A percentile compares a stretch with the other conserved stretches of the same genome.
These are phyloP conservation scores for Chydorus sphaericus DNA, from an alignment of 2,888 invertebrate species.

Conservation along the genomic window DNA sequence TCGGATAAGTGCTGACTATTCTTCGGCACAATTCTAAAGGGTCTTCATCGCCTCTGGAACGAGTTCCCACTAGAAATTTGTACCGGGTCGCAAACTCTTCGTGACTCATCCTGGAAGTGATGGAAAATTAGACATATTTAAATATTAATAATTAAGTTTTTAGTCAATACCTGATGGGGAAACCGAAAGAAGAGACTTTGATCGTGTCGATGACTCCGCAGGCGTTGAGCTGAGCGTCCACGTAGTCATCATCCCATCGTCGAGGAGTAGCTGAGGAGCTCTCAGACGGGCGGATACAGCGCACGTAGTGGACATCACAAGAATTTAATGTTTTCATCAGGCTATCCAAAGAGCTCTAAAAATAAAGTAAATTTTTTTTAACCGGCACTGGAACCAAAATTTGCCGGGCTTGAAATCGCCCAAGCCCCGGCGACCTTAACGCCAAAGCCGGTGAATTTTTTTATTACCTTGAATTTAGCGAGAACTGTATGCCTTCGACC, in stretches of 20 bases:
- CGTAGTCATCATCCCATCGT: conserved; percentile 17
- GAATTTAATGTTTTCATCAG: conserved; percentile 27
- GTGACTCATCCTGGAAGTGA: conserved; percentile 3
- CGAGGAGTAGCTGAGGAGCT: neutral
- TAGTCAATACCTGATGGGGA: conserved; percentile 18
- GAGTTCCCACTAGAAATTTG: neutral
- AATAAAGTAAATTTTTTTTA: neutral
- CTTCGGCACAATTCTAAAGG: conserved; percentile 1
- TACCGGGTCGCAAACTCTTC: conserved; percentile 5
- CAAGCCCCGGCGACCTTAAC: too few species aligned
- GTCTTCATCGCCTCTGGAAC: neutral
- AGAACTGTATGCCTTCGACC: conserved; percentile 19
- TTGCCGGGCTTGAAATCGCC: too few species aligned
- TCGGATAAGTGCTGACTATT: neutral
- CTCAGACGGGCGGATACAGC: conserved; percentile 28
- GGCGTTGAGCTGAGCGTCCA: conserved; percentile 19
- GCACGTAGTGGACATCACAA: conserved; percentile 30
- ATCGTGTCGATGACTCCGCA: conserved; percentile 22
- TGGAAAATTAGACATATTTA: neutral
- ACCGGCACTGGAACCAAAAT: neutral
- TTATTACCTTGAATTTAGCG: conserved; percentile 20
- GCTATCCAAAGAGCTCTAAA: conserved; percentile 24
- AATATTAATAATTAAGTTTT: neutral
- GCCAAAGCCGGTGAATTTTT: too few species aligned
- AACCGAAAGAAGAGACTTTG: conserved; percentile 19